Evolutionary conservation across 35 echinoderm and acorn worm species (phyloP), one percentile per base, ranked within the genome.

Genomic region (Eucidaris tribuloides): DNA sequence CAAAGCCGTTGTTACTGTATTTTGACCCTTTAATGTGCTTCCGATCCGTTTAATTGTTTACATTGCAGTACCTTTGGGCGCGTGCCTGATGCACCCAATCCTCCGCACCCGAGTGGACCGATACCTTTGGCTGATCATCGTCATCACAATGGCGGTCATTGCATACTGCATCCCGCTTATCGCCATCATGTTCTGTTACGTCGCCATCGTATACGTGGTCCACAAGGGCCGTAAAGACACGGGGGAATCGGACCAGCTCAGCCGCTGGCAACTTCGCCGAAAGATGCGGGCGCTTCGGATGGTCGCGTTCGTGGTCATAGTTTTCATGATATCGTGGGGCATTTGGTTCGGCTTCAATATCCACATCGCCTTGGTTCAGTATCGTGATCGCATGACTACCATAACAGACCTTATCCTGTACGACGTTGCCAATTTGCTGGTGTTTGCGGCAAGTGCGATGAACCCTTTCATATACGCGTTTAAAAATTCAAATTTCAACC

Each of bases 201-300:
- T 74, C 68, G 14, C 37, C 68, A 74, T 74, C 68, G 7, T 41
- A 9, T 35, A 42, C 34, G 68, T 40, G 13, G 68, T 74, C 2
- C 36, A 40, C 1, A 13, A 20, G 11, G 68, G 68, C n/a, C 68
- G 37, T 42, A 14, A 74, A 36, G 68, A 42, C 36, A 74, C 14
- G 14, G 68, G 68, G 14, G 68, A 74, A 44, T 38, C 34, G 18
- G 20, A 74, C 34, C 68, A 74, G n/a, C 34, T 74, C 18, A 44
- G 35, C 35, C 68, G 68, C 34, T 74, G 68, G 68, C 35, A 74
- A 18, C 37, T 74, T 7, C 38, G 37, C 24, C 68, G 68, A 14
- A 74, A 74, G 41, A 38, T 74, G 28, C 68, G 68, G 35, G 41
- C 44, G 24, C 41, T 74, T 13, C 68, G 68, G 22, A 74, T 74